Base-by-base conservation (phyloP, 2,797 vertebrate species). In the Pseudomugil gertrudae region DNA sequence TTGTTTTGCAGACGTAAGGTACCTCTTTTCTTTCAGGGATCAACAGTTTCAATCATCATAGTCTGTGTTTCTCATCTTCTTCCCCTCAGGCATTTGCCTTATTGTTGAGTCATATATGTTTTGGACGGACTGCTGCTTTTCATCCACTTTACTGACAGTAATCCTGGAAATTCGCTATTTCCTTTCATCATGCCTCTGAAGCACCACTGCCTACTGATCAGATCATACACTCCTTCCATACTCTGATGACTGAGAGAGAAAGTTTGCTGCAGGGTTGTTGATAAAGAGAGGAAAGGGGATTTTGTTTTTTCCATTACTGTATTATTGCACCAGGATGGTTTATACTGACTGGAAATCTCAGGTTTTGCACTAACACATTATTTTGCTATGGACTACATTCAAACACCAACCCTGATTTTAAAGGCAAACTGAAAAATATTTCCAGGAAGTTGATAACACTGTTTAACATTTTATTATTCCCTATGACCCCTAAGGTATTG, bases 171-270 rank as follows among this genome's bases (percentile, higher is more conserved):
- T 23, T 38, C 43, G 11, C 33, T 45, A 51, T 27, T 32, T 55
- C 52, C 43, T 59, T 24, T 52, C 21, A 50, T 64, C n/a, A 50
- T 32, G 9, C 60, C 33, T 55, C 32, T 60, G 10, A 60, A 58
- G 26, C 30, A 40, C 26, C 27, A 6, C 27, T 24, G 4, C 36
- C 45, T 26, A 32, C 23, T 32, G 33, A 32, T 33, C 26, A 8
- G 32, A 70, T 64, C 17, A 29, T 50, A 24, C 55, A 51, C 23
- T 60, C 56, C 9, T 66, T 65, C 63, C 33, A 32, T 14, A 29
- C 11, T 60, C 27, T 60, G 27, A 45, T 60, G 57, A 60, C 29
- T 32, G 30, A 60, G 29, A 43, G 27, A 47, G n/a, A n/a, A 47
- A 47, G 38, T 8, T 60, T 14, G 6, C 11, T 33, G 36, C 15